Conservation (phyloP, 92 coral and sea anemone species). For the Parazoanthus atlanticus region DNA sequence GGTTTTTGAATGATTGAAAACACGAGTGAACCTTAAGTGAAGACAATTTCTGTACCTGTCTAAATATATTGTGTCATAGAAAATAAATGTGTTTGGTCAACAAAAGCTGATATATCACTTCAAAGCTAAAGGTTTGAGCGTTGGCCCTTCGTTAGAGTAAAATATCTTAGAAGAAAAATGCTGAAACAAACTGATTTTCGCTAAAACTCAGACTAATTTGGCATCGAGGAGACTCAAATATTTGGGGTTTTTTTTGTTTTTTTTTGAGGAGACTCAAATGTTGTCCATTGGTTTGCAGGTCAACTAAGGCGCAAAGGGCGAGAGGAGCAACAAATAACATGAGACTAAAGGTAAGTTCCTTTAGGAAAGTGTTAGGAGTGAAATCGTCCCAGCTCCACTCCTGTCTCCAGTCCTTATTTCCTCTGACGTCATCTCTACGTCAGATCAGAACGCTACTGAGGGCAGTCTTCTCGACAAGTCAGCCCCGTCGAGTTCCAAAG, state of each 20-base stretch:
- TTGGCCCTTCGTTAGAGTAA: not conserved
- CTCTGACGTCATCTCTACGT: too few relatives aligned
- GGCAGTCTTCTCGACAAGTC: too few relatives aligned
- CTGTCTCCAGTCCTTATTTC: too few relatives aligned
- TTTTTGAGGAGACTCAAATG: not conserved
- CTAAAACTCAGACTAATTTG: not conserved
- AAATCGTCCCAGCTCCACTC: too few relatives aligned
- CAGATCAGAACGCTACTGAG: too few relatives aligned
- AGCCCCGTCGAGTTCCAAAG: too few relatives aligned
- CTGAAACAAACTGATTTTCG: not conserved
- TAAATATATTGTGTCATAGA: not conserved
- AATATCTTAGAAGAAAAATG: too few relatives aligned
- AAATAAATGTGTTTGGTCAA: too few relatives aligned
- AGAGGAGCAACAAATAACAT: conserved; percentile 84
- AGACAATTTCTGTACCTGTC: not conserved
- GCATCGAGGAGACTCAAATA: not conserved
- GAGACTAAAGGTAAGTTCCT: conserved; percentile 72
- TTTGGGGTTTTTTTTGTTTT: too few relatives aligned
- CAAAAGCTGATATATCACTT: not conserved
- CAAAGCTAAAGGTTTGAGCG: too few relatives aligned
- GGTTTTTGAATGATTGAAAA: not conserved
- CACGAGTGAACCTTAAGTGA: not conserved
- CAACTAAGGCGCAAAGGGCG: conserved; percentile 82
- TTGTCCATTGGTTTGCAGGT: conserved; percentile 42
- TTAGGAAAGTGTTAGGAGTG: too few relatives aligned